Evolutionary conservation across 2,888 invertebrate genomes (phyloP), one percentile per base, ranked within the genome.

Genomic region (Stenchaetothrips biformis): DNA sequence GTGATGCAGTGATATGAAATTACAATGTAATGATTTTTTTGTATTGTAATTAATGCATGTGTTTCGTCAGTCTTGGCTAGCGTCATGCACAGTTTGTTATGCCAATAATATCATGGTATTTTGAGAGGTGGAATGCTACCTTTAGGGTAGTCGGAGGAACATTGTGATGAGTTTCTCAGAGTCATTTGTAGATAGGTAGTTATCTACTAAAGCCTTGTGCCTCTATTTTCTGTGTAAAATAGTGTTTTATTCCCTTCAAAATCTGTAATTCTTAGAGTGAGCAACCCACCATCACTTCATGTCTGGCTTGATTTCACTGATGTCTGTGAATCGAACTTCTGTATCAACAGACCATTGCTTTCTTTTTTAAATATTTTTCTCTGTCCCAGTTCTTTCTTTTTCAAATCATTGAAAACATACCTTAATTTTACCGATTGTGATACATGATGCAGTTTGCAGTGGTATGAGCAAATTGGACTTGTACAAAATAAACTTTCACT

Each of bases 181-280:
- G n/a, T 74, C 67, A 74, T 37, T 37, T 21, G 67, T 74, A 74
- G 67, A 25, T 74, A 74, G 67, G 25, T 74, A 74, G 11, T 21
- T 74, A 74, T 74, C 67, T 74, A 74, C 67, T 25, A 74, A 25
- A 25, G 67, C 67, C 67, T 74, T 74, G 67, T 74, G 67, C 67
- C 67, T 74, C 67, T 74, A 74, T 74, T 74, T 74, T 74, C 67
- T 74, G n/a, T 74, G 67, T 53, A 53, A 53, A 74, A 74, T 74
- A 74, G 21, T 74, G 25, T 18, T 53, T 74, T 74, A 25, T 74
- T 74, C 67, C 67, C 25, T 18, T 21, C 67, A 37, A 37, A 37
- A 37, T 67, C 25, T 74, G 67, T 74, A 59, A 59, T 59, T 59
- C 59, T 37, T 37, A 37, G 37, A 37, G 1, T 37, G 37, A 37